Base-by-base conservation (phyloP, 2,797 vertebrate species). In the Enteromius viviparus region DNA sequence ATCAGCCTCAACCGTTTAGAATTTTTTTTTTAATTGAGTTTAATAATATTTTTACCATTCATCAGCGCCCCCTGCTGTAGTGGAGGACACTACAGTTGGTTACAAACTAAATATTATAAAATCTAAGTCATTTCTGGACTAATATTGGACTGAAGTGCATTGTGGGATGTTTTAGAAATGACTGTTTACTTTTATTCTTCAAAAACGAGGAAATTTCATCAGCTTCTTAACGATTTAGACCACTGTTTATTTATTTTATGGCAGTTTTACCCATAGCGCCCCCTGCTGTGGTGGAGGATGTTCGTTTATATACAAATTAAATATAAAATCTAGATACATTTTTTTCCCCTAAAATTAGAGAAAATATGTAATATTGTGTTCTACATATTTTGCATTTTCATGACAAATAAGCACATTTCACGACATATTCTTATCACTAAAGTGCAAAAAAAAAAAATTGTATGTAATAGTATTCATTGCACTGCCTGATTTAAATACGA, bases 91-190 rank as follows among this genome's bases (percentile, higher is more conserved):
- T 8, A 37, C 40, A 10, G 9, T 11, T 42, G 40, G 40, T 42
- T 42, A 42, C 40, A 42, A 42, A 10, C 40, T 42, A 42, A 42
- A 42, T 11, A 10, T 42, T 42, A 42, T 42, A 10, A 42, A 42
- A 42, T 40, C 37, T 8, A 40, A 40, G 40, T 40, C 8, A 42
- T 40, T 40, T 40, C 40, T 40, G 40, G 40, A 40, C 37, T 40
- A 40, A 40, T 58, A 42, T 23, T 12, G 12, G 40, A 17, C 58
- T 37, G 78, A 84, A 68, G 75, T 81, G 68, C 75, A 70, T 84
- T 66, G 70, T 87, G 77, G 80, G 76, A 83, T 74, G 70, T 84
- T 60, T 85, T 26, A 53, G 45, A 42, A 79, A 55, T 68, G 49
- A 47, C 26, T 17, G 79, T 81, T 74, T 65, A 74, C 64, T 60